Percentiles rank a stretch among this genome's conserved stretches.
phyloP scores from a whole-genome alignment of 2,888 invertebrate genomes.

The Agrilus cyanescens region DNA sequence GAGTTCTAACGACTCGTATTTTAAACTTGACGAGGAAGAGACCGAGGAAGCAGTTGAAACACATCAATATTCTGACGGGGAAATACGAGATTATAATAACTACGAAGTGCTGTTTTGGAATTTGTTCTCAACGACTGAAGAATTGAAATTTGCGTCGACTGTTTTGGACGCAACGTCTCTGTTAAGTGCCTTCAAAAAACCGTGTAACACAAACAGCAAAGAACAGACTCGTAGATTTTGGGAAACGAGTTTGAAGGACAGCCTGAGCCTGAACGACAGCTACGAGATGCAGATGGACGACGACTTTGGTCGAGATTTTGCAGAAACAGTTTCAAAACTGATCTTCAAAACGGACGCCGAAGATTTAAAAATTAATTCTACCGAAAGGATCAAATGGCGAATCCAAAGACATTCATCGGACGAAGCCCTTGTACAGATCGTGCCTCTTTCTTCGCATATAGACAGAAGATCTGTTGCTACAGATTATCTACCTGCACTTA shows the following conservation, averaged over 20 bases:
- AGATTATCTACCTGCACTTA: conserved; percentile 59
- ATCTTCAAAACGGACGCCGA: not conserved
- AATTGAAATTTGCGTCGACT: too few species aligned
- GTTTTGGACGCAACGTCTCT: too few species aligned
- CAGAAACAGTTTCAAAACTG: not conserved
- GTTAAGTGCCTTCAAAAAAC: not conserved
- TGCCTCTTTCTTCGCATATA: conserved; percentile 38
- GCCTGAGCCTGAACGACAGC: not conserved
- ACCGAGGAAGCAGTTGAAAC: conserved; percentile 5
- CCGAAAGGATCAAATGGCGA: conserved; percentile 33
- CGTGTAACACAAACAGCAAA: not conserved
- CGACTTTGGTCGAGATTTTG: not conserved
- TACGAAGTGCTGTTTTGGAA: too few species aligned
- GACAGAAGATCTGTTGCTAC: conserved; percentile 45
- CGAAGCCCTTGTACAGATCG: conserved; percentile 38
- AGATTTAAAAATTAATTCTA: conserved; percentile 2
- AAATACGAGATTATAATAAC: too few species aligned
- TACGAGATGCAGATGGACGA: not conserved
- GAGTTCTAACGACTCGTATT: conserved; percentile 7
- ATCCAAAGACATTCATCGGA: conserved; percentile 30
- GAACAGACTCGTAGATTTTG: not conserved
- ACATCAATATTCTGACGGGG: not conserved
- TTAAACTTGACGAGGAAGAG: conserved; percentile 8
- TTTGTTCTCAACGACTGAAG: too few species aligned
- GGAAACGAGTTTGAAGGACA: not conserved